Percentiles rank a stretch among this genome's conserved stretches.
Conservation (phyloP, 1,140 invertebrate species). For the Caenorhabditis elegans region DNA sequence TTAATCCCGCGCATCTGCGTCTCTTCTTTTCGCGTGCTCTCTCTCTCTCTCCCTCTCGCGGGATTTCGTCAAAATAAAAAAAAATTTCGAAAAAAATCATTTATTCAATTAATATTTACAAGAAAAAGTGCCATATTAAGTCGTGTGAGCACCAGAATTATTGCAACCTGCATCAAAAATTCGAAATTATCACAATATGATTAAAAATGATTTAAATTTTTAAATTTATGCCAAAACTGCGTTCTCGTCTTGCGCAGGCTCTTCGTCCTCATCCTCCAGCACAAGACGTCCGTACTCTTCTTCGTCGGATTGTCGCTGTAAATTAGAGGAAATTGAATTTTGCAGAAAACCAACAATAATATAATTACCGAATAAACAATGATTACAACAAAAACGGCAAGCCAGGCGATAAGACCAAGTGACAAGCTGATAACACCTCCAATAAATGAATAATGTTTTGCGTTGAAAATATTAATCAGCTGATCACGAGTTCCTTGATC, state of each 20-base stretch:
- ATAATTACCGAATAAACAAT: constrained; percentile 1
- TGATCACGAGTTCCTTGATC: constrained; percentile 46
- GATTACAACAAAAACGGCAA: constrained; percentile 4
- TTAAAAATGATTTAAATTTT: neutral
- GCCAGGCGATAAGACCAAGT: constrained; percentile 17
- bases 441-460: neutral
- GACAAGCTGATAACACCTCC: constrained; percentile 11
- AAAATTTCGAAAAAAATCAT: neutral
- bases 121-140: too few relatives aligned
- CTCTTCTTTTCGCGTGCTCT: neutral
- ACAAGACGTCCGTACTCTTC: neutral
- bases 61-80: too few relatives aligned
- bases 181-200: neutral
- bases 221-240: neutral
- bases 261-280: constrained; percentile 23
- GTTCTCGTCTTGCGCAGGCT: neutral
- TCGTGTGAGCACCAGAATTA: too few relatives aligned
- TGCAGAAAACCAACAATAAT: neutral
- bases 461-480: constrained; percentile 12
- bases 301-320: neutral
- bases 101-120: neutral
- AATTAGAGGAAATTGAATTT: neutral
- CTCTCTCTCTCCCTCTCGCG: neutral
- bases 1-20: constrained; percentile 3
- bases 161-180: too few relatives aligned